Base-by-base conservation (phyloP, 1,140 invertebrate genomes). In the Thaumatotibia leucotreta region DNA sequence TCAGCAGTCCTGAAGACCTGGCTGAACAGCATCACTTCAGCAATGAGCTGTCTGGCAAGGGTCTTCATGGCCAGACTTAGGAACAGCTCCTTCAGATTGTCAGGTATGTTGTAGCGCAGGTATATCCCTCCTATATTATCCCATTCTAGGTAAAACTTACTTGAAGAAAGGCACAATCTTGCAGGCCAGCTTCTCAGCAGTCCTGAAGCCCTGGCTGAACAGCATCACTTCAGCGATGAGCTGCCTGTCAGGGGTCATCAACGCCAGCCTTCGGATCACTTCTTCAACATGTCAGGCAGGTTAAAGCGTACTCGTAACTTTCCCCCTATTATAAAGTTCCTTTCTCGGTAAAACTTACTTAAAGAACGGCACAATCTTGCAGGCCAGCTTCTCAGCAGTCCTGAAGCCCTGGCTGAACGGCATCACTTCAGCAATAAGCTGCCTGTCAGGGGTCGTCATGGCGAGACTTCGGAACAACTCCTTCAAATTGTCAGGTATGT, bases 281-380 rank as follows among this genome's bases (percentile, higher is more conserved):
- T 99, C 92, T 99, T 99, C 81, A 99, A 93, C 89, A 99, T 99
- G 82, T 99, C 99, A 0, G 99, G 99, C 61, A 99, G 91, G 92
- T 99, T 99, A 31, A 98, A 99, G 67, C 99, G 95, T n/a, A n/a
- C n/a, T n/a, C n/a, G n/a, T n/a, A n/a, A n/a, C n/a, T n/a, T n/a
- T n/a, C n/a, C n/a, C n/a, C n/a, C n/a, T n/a, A n/a, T n/a, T n/a
- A n/a, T n/a, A n/a, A n/a, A n/a, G n/a, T n/a, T n/a, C n/a, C n/a
- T n/a, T n/a, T n/a, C n/a, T n/a, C n/a, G n/a, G n/a, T n/a, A n/a
- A n/a, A n/a, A n/a, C n/a, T n/a, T n/a, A n/a, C n/a, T n/a, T n/a
- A n/a, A n/a, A n/a, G n/a, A n/a, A 99, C 22, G 98, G 99, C 50
- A 99, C 99, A 91, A 99, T 99, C 92, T 99, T 99, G 86, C 96